Conservation (phyloP, 2,113 vertebrate species). For the Notothenia coriiceps region DNA sequence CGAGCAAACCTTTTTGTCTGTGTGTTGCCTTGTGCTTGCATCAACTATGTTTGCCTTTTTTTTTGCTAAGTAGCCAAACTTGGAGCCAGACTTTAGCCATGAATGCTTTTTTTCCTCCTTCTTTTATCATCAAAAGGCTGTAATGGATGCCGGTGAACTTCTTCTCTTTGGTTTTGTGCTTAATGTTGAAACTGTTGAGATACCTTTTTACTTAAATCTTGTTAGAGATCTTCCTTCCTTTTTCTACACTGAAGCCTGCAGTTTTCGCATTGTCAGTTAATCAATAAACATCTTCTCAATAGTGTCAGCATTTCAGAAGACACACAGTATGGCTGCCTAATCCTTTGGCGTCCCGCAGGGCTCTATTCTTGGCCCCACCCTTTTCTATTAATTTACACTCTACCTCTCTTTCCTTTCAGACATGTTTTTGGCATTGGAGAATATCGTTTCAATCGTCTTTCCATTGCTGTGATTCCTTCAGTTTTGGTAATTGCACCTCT, state of each 20-base stretch:
- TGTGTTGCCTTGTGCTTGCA: conserved; percentile 67
- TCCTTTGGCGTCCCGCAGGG: conserved; percentile 25
- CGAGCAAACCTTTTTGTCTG: conserved; percentile 52
- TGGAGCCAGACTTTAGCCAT: background rate
- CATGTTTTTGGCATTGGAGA: too few species aligned
- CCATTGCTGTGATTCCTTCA: too few species aligned
- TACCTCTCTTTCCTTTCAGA: background rate
- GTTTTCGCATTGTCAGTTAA: background rate
- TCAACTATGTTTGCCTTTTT: conserved; percentile 51
- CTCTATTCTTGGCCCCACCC: background rate
- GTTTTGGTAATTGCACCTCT: too few species aligned
- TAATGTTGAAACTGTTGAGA: too few species aligned
- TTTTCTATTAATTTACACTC: background rate
- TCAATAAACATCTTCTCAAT: background rate
- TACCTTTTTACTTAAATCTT: too few species aligned
- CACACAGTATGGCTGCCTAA: background rate
- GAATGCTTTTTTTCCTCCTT: background rate
- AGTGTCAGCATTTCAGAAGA: conserved; percentile 11
- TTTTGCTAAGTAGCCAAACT: conserved; percentile 23
- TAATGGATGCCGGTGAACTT: background rate
- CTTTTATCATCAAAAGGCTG: conserved; percentile 1
- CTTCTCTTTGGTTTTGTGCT: background rate
- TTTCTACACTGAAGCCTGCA: too few species aligned
- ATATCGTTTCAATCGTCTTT: background rate
- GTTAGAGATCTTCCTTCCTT: too few species aligned